Percentiles rank a stretch among this genome's conserved stretches.
Evolutionary conservation across 1,140 invertebrate genomes (phyloP).

Genomic region (Hydropsyche tenuis): DNA sequence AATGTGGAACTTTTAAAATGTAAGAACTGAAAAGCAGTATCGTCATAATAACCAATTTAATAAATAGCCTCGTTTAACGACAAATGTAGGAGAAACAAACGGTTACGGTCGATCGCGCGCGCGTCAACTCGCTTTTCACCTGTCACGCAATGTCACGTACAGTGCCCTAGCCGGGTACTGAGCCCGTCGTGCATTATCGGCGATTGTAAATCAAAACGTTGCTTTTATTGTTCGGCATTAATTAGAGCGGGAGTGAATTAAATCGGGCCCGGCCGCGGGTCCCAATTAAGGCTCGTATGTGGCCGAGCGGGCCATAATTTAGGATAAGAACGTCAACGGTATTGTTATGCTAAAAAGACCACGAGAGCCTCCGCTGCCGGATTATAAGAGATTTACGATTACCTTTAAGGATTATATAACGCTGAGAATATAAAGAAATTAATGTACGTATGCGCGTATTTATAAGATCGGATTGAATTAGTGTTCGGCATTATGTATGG

Average conservation of each 20-base stretch:
- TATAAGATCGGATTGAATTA: neutral
- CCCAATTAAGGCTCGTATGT: slow-evolving; percentile 38
- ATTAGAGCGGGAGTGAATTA: slow-evolving; percentile 9
- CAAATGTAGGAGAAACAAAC: neutral
- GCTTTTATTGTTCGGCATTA: neutral
- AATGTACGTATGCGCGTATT: slow-evolving; percentile 3
- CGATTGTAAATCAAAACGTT: no score
- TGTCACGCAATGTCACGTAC: neutral
- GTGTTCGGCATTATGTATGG: neutral
- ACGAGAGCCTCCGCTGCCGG: slow-evolving; percentile 41
- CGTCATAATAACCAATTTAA: slow-evolving; percentile 13
- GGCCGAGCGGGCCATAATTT: slow-evolving; percentile 43
- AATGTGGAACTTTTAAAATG: no score
- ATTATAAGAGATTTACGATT: slow-evolving; percentile 50
- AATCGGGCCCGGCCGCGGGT: slow-evolving; percentile 25
- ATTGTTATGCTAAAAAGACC: slow-evolving; percentile 48
- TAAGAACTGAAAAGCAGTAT: neutral
- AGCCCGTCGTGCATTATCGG: no score
- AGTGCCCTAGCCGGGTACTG: no score
- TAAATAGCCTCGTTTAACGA: slow-evolving; percentile 18
- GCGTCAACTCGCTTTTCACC: neutral
- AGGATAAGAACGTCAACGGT: slow-evolving; percentile 45
- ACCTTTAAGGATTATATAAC: slow-evolving; percentile 37
- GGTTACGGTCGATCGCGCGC: no score
- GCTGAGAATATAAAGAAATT: slow-evolving; percentile 30